A percentile compares a stretch with the other conserved stretches of the same genome.
phyloP scores from a whole-genome alignment of 1,140 invertebrate species.

The Drosophila quadrilineata region DNA sequence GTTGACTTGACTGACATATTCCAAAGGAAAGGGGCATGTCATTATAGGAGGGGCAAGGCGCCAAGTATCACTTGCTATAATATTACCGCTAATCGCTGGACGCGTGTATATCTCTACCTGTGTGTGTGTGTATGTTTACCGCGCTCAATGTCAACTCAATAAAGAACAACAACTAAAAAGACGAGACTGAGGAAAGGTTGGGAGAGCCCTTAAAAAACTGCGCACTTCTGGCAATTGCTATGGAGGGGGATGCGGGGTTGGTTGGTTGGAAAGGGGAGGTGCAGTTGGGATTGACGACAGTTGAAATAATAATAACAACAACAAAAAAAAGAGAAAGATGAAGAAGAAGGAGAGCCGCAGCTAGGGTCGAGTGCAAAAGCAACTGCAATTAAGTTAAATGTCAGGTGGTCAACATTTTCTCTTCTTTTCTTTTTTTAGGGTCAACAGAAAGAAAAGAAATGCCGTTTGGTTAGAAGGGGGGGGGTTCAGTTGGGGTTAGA shows the following conservation, averaged over 20 bases:
- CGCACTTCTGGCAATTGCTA: constrained; percentile 27
- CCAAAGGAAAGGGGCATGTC: too few relatives aligned
- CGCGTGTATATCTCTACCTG: neutral
- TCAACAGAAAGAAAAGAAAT: neutral
- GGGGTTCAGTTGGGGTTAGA: too few relatives aligned
- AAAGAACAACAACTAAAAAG: neutral
- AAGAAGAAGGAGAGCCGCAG: neutral
- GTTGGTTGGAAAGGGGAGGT: neutral
- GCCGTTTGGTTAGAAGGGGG: too few relatives aligned
- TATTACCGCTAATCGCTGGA: neutral
- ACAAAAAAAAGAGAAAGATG: too few relatives aligned
- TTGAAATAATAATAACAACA: constrained; percentile 15
- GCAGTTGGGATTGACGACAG: neutral
- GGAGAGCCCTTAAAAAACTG: constrained; percentile 23
- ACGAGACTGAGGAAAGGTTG: neutral
- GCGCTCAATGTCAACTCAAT: neutral
- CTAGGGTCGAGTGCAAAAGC: neutral
- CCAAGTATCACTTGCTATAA: too few relatives aligned
- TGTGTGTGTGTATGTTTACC: neutral
- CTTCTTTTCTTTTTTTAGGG: too few relatives aligned
- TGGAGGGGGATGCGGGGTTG: neutral
- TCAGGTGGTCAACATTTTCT: constrained; percentile 24
- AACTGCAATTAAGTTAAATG: constrained; percentile 23
- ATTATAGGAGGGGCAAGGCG: too few relatives aligned
- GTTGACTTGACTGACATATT: too few relatives aligned